phyloP scores from a whole-genome alignment of 2,797 vertebrate genomes.

The Heliangelus exortis region DNA sequence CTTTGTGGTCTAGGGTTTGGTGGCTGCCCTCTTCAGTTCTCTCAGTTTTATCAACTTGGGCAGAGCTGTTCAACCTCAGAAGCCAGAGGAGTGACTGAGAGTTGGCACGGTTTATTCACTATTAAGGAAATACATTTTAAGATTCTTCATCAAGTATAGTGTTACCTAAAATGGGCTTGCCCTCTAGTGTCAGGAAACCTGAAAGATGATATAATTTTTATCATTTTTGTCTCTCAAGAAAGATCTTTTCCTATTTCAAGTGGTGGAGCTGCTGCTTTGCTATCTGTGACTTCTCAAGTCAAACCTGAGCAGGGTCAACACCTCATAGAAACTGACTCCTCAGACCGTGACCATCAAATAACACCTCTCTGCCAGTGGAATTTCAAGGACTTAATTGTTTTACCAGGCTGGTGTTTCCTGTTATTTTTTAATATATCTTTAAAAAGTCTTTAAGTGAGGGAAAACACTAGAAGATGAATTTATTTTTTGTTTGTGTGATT shows the following conservation, averaged over 20 bases:
- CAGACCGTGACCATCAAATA: background rate
- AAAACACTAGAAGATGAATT: background rate
- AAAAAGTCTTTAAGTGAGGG: background rate
- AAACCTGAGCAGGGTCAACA: background rate
- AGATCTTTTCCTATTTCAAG: constrained; percentile 14
- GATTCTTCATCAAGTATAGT: background rate
- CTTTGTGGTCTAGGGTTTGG: background rate
- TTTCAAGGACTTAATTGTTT: background rate
- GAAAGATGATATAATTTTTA: constrained; percentile 16
- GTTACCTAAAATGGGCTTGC: constrained; percentile 55
- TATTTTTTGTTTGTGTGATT: background rate
- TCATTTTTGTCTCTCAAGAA: background rate
- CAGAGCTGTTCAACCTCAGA: background rate
- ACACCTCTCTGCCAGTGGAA: background rate
- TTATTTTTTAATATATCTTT: background rate
- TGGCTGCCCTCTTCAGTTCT: background rate
- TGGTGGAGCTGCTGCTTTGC: constrained; percentile 59
- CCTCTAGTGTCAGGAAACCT: constrained; percentile 60
- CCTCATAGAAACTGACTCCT: background rate
- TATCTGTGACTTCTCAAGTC: background rate
- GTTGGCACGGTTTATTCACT: background rate
- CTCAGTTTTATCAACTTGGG: background rate
- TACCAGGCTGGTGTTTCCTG: background rate
- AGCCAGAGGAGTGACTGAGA: background rate
- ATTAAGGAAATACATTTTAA: background rate